Evolutionary conservation across 2,888 invertebrate species (phyloP), one percentile per base, ranked within the genome.

Genomic region (Platycnemis pennipes): DNA sequence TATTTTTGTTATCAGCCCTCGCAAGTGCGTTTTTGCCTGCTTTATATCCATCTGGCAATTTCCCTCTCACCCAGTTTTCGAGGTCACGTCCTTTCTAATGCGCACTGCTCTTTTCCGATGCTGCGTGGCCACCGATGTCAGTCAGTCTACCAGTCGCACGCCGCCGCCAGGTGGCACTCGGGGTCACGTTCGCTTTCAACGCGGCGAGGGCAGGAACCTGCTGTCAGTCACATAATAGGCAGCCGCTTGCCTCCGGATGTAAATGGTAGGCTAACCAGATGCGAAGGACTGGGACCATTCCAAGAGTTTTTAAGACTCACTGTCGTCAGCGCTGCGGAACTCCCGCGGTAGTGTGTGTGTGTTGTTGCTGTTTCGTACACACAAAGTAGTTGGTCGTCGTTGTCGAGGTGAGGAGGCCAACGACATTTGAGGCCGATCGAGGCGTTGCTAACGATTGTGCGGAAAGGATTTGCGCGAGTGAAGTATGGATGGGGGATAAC

Each of bases 171-270:
- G 77, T 77, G 77, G 77, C 77, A 77, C 77, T 77, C 31, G 31
- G 77, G 77, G 77, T 77, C 77, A 77, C 77, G 77, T 77, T 77
- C 77, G 37, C 77, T 77, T 77, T 77, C 31, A 77, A 13, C 77
- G 77, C 31, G 37, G 22, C 77, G 77, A 26, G 77, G 37, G 77
- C 77, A 77, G 31, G 31, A 77, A 77, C 77, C 77, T 37, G 77
- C 77, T 77, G 77, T 77, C 37, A 16, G 77, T 77, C 77, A 77
- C 77, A 77, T 77, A 77, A 77, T 77, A 77, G 77, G 37, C 31
- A 37, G 77, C 1, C 77, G 37, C n/a, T n/a, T n/a, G 77, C n/a
- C 63, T 22, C 63, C 77, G 77, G 77, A 77, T 77, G 37, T 77
- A 37, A 37, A 77, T 37, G 77, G 77, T 37, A 77, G 31, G 37